Evolutionary conservation across 2,113 vertebrate species (phyloP).

Genomic region (Bubo blakistoni): DNA sequence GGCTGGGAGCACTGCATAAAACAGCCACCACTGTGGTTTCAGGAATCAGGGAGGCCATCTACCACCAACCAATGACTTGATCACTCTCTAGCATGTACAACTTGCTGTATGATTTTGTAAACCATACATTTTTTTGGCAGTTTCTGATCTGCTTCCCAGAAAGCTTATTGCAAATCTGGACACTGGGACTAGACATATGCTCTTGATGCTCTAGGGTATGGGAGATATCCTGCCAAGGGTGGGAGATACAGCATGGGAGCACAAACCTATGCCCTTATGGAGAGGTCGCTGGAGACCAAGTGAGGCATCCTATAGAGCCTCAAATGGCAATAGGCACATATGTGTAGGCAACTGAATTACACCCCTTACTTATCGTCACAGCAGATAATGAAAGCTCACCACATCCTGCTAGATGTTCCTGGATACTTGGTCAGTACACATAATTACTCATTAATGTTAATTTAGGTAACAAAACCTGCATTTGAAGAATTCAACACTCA

Average conservation of each 20-base stretch:
- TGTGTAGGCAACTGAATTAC: not conserved
- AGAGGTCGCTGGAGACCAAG: not conserved
- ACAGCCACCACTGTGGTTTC: not conserved
- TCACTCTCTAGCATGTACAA: not conserved
- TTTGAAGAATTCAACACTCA: not conserved
- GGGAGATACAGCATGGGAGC: not conserved
- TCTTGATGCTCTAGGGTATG: rapidly evolving
- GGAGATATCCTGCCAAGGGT: not conserved
- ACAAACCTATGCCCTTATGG: not conserved
- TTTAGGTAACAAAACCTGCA: not conserved
- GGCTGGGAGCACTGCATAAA: not conserved
- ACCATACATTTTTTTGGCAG: not conserved
- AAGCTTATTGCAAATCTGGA: not conserved
- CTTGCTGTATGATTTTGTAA: not conserved
- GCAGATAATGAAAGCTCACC: rapidly evolving
- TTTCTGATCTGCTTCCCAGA: not conserved
- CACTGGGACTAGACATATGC: rapidly evolving
- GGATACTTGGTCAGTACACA: not conserved
- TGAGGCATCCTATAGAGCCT: not conserved
- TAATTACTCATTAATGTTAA: not conserved
- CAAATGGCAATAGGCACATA: not conserved
- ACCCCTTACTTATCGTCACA: not conserved
- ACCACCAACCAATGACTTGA: not conserved
- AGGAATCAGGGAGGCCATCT: not conserved
- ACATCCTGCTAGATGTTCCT: not conserved